These are phyloP conservation scores for Gallinago paraguaiae DNA, from an alignment of 2,113 vertebrate genomes.

Conservation along the genomic window DNA sequence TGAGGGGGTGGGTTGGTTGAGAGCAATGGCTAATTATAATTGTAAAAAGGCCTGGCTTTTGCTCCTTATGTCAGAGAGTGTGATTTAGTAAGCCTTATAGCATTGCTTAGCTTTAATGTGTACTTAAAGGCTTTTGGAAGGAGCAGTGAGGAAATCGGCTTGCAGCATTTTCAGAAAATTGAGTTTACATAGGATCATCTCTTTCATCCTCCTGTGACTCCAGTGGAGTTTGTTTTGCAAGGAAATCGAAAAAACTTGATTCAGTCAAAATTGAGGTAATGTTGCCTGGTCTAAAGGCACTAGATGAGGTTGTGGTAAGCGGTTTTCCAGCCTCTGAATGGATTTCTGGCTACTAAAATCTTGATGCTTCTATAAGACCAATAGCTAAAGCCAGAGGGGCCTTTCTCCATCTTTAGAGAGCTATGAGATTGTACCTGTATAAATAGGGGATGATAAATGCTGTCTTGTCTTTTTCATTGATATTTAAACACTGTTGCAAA, in stretches of 20 bases:
- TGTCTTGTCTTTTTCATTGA: neutral
- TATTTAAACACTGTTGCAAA: neutral
- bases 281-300: neutral
- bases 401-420: neutral
- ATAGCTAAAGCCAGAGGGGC: neutral
- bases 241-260: neutral
- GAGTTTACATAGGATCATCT: slow-evolving; percentile 9
- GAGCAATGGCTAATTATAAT: neutral
- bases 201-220: neutral
- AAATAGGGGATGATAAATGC: neutral
- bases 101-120: neutral
- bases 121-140: slow-evolving; percentile 14
- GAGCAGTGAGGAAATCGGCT: neutral
- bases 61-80: neutral
- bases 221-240: slow-evolving; percentile 6
- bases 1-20: rapidly evolving
- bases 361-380: neutral
- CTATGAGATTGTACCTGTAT: neutral
- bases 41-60: neutral
- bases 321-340: neutral
- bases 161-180: slow-evolving; percentile 17
- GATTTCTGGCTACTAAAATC: neutral
- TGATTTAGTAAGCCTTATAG: neutral
- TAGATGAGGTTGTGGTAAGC: neutral
- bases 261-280: neutral